Evolutionary conservation across 2,888 invertebrate species (phyloP), one percentile per base, ranked within the genome.

Genomic region (Stenotaenia linearis): DNA sequence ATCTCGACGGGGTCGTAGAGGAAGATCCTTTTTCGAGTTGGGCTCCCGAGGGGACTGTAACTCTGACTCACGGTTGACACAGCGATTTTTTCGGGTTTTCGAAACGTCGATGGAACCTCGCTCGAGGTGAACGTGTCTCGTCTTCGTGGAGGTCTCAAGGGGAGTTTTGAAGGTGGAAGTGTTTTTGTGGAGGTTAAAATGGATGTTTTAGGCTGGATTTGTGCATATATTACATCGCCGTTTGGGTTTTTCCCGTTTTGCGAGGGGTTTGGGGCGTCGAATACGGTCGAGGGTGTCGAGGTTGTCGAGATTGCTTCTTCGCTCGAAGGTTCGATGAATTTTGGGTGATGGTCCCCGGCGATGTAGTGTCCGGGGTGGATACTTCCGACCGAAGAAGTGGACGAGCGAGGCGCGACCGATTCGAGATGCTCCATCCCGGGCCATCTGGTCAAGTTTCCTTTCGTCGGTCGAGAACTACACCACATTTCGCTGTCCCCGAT

Each of bases 321-420:
- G 40, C 74, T 75, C 37, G 79, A 79, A 12, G 79, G 79, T 10
- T 25, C 79, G 23, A 79, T 79, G 74, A 35, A 79, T 7, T 50
- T 37, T 0, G 12, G 79, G 40, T 79, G 79, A 18, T 79, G 79
- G 15, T 79, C 75, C 5, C 79, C 75, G 37, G 79, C 79, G 35
- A 79, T 75, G 75, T 79, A 79, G 56, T 78, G 78, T 0, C 78
- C 78, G 3, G 37, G 37, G 15, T 77, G 77, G 45, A 45, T 37
- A 23, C 40, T 37, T 12, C 28, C 30, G 9, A 61, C 32, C 9
- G 74, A 75, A 12, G 78, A 61, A n/a, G 30, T 28, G n/a, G 78
- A 61, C 5, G 61, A 61, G 21, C 28, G 30, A 40, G 77, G 50
- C 6, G 50, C 25, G 37, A 40, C 28, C 3, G 23, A 25, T 15